Evolutionary conservation across 1,140 invertebrate genomes (phyloP).

Genomic region (Psix sp.): DNA sequence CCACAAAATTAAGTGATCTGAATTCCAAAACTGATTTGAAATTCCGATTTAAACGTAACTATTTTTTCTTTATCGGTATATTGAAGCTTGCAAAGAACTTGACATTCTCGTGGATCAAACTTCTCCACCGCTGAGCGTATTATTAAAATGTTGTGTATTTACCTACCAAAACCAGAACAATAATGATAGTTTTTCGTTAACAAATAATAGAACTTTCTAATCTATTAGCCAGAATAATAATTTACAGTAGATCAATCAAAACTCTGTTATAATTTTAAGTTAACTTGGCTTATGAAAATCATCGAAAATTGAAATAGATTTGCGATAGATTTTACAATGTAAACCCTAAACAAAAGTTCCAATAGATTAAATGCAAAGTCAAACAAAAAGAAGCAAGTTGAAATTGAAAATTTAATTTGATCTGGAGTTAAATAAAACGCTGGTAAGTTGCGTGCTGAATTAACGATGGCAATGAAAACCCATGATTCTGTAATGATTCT

Average conservation of each 20-base stretch:
- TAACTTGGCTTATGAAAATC: too few species aligned
- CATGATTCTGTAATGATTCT: constrained; percentile 36
- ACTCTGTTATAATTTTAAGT: too few species aligned
- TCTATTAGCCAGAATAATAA: too few species aligned
- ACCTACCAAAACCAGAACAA: too few species aligned
- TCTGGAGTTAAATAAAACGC: background rate
- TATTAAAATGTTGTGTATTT: too few species aligned
- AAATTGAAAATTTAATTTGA: background rate
- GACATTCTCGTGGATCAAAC: background rate
- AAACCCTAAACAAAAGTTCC: background rate
- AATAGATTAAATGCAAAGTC: background rate
- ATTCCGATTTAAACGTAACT: constrained; percentile 10
- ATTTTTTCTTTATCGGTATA: constrained; percentile 11
- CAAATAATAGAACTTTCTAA: too few species aligned
- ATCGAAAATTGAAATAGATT: too few species aligned
- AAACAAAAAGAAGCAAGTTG: background rate
- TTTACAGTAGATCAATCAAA: too few species aligned
- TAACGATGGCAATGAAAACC: constrained; percentile 5
- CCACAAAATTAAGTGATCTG: constrained; percentile 9
- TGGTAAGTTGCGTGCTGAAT: background rate
- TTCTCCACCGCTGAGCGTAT: background rate
- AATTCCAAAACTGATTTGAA: constrained; percentile 11
- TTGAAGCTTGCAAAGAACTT: background rate
- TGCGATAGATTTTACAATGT: too few species aligned
- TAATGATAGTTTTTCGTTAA: too few species aligned